Base-by-base conservation (phyloP, 2,888 invertebrate genomes). In the Gastracanthus pulcherrimus region DNA sequence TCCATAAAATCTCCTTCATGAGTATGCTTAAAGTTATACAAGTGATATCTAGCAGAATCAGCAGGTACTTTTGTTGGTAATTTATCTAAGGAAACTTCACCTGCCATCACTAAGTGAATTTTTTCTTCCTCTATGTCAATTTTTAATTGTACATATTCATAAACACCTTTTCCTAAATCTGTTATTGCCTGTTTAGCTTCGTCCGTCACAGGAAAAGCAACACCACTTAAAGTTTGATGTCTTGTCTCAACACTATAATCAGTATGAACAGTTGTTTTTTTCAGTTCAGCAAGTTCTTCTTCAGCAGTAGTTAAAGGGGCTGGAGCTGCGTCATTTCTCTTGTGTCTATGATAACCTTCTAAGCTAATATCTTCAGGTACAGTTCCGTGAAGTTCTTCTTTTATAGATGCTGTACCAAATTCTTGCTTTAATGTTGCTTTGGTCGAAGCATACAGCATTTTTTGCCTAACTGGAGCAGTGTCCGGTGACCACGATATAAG, bases 381-480 rank as follows among this genome's bases (percentile, higher is more conserved):
- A 16, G 98, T 98, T 34, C 97, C 98, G 92, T 98, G 98, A 87
- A 98, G 92, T 92, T 99, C 99, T 91, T 98, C 97, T 87, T 96
- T 96, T 81, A 99, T 98, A 87, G 97, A 96, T 0, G 97, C 96
- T 5, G 97, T 96, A 0, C 99, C 99, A 92, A 99, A 99, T 91
- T 99, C 98, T 88, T 96, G 96, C 91, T 99, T 99, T 36, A 99
- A 93, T 0, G 99, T 99, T 0, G 99, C 98, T 92, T 98, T 98
- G 0, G 99, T 99, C 0, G 98, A 98, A 0, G 99, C 99, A 88
- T 98, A 98, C 75, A 99, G 93, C 99, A 99, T 99, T 92, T 99
- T 99, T 89, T 98, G 96, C 79, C 99, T 93, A 3, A 99, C 96
- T 0, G 96, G 95, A 0, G 98, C 97, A 78, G 94, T 94, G 89